Evolutionary conservation across 2,888 invertebrate species (phyloP), one percentile per base, ranked within the genome.

Genomic region (Litoditis marina): DNA sequence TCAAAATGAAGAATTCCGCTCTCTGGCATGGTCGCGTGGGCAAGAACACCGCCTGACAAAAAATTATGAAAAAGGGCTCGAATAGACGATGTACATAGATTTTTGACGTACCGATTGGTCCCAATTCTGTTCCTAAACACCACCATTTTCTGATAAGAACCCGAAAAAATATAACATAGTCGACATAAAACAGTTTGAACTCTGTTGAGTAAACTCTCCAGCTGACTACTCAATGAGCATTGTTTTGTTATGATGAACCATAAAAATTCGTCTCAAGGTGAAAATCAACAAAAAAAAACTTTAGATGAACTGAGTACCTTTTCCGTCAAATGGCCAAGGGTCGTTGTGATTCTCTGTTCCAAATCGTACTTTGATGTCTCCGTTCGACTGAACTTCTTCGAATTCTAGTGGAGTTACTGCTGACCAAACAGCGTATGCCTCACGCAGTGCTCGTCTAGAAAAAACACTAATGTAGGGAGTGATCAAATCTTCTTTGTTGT

Each of bases 1-100:
- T 81, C 81, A 56, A 81, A 81, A 67, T 81, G 81, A 39, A 81
- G 71, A 60, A 77, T 60, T n/a, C 81, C 81, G 57, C 71, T 76
- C 60, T 79, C 78, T 7, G 81, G 81, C 76, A 82, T 77, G 5
- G 81, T 82, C 2, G 81, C 81, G 59, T 81, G 81, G 0, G 81
- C 81, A 13, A 81, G 71, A 8, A 81, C 81, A 3, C 81, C 81
- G 11, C 80, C 79, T 78, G 53, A 65, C 31, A 13, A 16, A 22
- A 5, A 32, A 65, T 66, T 56, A 19, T 19, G 6, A 47, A n/a
- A n/a, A n/a, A n/a, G n/a, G n/a, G n/a, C n/a, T n/a, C n/a, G 13
- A 54, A 19, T 39, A n/a, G 19, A 13, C 47, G 16, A 47, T 47
- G 11, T 11, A 47, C 11, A 47, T 19, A 47, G 11, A n/a, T n/a